These are phyloP conservation scores for Oryzias dopingdopingensis DNA, from an alignment of 2,797 vertebrate species.

Conservation along the genomic window DNA sequence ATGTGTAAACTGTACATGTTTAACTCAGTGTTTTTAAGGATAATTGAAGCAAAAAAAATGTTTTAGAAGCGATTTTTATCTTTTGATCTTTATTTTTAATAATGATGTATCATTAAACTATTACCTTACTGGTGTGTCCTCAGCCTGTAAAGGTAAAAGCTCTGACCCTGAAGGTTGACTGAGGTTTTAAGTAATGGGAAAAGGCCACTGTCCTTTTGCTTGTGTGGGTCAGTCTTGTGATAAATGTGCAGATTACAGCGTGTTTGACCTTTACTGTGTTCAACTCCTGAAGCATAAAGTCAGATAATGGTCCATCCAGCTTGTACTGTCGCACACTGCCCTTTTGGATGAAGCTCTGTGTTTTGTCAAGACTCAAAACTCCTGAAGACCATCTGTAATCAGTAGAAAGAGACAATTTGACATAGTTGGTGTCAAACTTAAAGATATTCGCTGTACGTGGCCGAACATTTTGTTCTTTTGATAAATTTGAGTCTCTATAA, in stretches of 20 bases:
- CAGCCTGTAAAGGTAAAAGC: no score
- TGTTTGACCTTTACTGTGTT: constrained; percentile 14
- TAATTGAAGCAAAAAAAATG: no score
- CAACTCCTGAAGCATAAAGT: neutral
- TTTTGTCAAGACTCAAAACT: neutral
- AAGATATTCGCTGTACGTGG: neutral
- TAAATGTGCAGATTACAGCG: constrained; percentile 13
- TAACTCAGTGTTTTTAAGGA: no score
- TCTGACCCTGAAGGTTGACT: no score
- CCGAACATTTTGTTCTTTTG: no score
- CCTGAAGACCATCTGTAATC: constrained; percentile 4
- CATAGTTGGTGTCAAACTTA: neutral
- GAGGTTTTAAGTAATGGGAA: neutral
- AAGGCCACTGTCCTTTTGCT: neutral
- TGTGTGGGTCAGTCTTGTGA: neutral
- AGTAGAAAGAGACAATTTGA: neutral
- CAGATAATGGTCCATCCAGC: neutral
- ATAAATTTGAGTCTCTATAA: no score
- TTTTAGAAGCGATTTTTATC: no score
- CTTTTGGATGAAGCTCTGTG: constrained; percentile 10
- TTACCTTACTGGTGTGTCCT: no score
- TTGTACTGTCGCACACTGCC: constrained; percentile 1
- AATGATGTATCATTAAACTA: no score
- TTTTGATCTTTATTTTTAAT: no score
- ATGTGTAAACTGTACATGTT: no score